Base-by-base conservation (phyloP, 1,140 invertebrate genomes). In the Saccostrea glomerata region DNA sequence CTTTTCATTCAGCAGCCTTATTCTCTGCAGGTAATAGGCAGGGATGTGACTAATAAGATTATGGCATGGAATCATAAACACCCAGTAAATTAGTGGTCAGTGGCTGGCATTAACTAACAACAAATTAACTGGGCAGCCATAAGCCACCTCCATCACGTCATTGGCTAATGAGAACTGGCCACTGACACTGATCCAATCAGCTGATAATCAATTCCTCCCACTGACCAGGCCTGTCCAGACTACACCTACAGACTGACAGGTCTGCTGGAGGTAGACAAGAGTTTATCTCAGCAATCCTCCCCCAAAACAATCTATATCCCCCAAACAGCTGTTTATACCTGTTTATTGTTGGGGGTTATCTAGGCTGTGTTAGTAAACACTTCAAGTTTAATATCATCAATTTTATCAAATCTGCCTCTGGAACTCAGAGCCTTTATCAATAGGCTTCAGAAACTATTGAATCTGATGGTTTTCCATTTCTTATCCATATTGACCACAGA, bases 341-440 rank as follows among this genome's bases (percentile, higher is more conserved):
- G 47, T 47, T 47, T 47, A 47, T 47, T 47, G 47, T 47, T 63
- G 58, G 17, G 20, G 58, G 58, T 60, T 60, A 60, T 60, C 58
- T 17, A 4, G 17, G 58, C 15, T 63, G 58, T 63, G n/a, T 63
- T 63, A n/a, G 58, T 63, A 63, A 63, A 63, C 15, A 63, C 58
- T 17, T 63, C n/a, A 63, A 20, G 58, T 63, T 63, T 63, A 63
- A 63, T 63, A 63, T 63, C 58, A 63, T 63, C 58, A 63, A n/a
- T 63, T 25, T 1, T 40, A 82, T 13, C 20, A 82, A 82, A 54
- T 17, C 58, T 63, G 17, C 58, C 17, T n/a, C 58, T 63, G n/a
- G 5, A 63, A 63, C 47, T 17, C 17, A 63, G 12, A 20, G 15
- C 17, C 58, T 20, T 63, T 63, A 63, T 63, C 58, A 20, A 63